Conservation (phyloP, 2,888 invertebrate genomes). For the Acrobeloides nanus region DNA sequence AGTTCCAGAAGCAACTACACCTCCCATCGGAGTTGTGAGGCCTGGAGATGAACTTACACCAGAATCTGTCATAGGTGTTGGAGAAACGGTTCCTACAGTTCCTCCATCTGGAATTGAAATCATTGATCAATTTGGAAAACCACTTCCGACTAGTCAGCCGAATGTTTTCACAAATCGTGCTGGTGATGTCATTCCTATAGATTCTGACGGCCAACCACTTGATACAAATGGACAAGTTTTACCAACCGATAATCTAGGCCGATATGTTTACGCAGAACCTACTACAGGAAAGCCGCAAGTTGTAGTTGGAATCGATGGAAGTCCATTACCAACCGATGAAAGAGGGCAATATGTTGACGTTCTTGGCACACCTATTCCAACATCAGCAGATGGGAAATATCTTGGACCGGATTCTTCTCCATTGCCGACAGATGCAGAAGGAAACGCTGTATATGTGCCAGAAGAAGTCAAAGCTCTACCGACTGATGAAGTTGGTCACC, state of each 20-base stretch:
- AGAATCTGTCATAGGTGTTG: not conserved
- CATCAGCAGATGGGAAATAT: constrained; percentile 26
- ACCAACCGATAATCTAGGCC: too few relatives aligned
- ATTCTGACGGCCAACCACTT: constrained; percentile 24
- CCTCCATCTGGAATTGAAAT: not conserved
- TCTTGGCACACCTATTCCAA: constrained; percentile 24
- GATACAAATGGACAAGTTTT: too few relatives aligned
- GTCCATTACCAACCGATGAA: constrained; percentile 21
- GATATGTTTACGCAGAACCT: too few relatives aligned
- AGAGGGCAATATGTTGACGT: constrained; percentile 21
- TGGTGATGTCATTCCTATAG: too few relatives aligned
- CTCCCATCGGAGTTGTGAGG: constrained; percentile 6
- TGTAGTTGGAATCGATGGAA: constrained; percentile 28
- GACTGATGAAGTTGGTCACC: too few relatives aligned
- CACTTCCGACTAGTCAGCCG: too few relatives aligned
- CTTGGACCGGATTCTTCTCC: constrained; percentile 27
- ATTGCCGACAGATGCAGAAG: constrained; percentile 33
- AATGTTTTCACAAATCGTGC: too few relatives aligned
- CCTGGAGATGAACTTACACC: constrained; percentile 1
- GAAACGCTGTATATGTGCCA: constrained; percentile 19
- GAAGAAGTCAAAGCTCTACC: too few relatives aligned
- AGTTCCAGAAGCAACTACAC: constrained; percentile 6
- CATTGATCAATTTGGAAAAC: constrained; percentile 8
- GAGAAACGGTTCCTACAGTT: not conserved
- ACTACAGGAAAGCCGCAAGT: too few relatives aligned